phyloP scores from a whole-genome alignment of 2,888 invertebrate genomes.

The Noctua janthina region DNA sequence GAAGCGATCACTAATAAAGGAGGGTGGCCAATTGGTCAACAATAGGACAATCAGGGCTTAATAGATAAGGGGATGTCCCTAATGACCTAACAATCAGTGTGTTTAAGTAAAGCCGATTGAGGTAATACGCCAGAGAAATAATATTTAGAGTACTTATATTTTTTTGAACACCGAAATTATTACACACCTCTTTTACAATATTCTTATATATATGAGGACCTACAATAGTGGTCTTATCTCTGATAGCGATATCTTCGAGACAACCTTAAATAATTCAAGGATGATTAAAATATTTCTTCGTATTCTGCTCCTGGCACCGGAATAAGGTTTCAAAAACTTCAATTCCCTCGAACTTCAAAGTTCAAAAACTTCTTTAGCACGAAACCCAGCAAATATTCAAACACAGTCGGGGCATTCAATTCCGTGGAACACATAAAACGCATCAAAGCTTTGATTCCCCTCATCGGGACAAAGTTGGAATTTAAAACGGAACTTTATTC shows the following conservation, averaged over 20 bases:
- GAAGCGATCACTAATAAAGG: slow-evolving; percentile 14
- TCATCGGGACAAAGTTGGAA: slow-evolving; percentile 46
- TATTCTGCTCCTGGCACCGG: neutral
- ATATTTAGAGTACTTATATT: neutral
- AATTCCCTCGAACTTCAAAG: neutral
- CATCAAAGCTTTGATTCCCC: slow-evolving; percentile 44
- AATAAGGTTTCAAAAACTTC: neutral
- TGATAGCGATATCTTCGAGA: neutral
- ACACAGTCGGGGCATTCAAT: slow-evolving; percentile 24
- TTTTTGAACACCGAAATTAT: neutral
- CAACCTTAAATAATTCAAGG: neutral
- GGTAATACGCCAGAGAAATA: slow-evolving; percentile 1
- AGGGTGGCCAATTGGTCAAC: slow-evolving; percentile 36
- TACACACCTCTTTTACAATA: neutral
- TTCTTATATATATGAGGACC: neutral
- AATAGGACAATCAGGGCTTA: slow-evolving; percentile 37
- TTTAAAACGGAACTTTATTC: slow-evolving; percentile 47
- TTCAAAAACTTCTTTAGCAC: slow-evolving; percentile 10
- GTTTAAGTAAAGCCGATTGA: neutral
- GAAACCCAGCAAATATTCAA: slow-evolving; percentile 45
- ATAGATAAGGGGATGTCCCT: slow-evolving; percentile 20
- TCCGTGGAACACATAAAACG: slow-evolving; percentile 54
- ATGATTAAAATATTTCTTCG: neutral
- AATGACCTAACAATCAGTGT: slow-evolving; percentile 26
- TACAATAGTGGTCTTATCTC: neutral